Percentiles rank a stretch among this genome's conserved stretches.
Evolutionary conservation across 2,113 vertebrate species (phyloP).

Genomic region (Sinocyclocheilus maitianheensis): DNA sequence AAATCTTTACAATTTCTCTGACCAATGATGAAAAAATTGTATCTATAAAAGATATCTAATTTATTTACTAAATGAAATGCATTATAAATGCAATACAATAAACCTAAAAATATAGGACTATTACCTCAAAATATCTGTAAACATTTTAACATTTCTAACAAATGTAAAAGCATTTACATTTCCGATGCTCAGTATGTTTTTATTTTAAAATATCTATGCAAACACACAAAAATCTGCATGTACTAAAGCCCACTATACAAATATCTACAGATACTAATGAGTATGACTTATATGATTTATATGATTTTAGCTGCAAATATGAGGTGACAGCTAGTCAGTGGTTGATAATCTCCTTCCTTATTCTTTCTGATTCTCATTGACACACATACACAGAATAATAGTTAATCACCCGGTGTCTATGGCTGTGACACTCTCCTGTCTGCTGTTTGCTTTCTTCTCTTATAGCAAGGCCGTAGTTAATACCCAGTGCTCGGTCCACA

Average conservation of each 20-base stretch:
- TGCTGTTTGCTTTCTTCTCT: constrained; percentile 26
- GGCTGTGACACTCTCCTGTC: background rate
- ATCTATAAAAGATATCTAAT: background rate
- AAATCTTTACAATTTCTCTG: background rate
- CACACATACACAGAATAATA: constrained; percentile 23
- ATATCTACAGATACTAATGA: background rate
- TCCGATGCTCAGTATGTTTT: background rate
- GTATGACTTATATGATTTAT: background rate
- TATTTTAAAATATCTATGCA: background rate
- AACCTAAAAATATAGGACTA: too few relatives aligned
- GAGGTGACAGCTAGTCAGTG: background rate
- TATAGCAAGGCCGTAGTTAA: constrained; percentile 43
- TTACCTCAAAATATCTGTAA: too few relatives aligned
- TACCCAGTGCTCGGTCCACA: constrained; percentile 46
- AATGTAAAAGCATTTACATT: background rate
- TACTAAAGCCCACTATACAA: background rate
- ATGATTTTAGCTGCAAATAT: background rate
- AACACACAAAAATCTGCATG: background rate
- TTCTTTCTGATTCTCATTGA: background rate
- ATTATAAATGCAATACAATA: too few relatives aligned
- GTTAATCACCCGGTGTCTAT: constrained; percentile 11
- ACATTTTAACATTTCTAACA: background rate
- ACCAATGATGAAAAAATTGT: background rate
- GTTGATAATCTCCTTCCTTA: background rate
- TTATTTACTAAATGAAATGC: background rate